A percentile compares a stretch with the other conserved stretches of the same genome.
phyloP scores from a whole-genome alignment of 2,797 vertebrate genomes.

The Etheostoma nigrum region DNA sequence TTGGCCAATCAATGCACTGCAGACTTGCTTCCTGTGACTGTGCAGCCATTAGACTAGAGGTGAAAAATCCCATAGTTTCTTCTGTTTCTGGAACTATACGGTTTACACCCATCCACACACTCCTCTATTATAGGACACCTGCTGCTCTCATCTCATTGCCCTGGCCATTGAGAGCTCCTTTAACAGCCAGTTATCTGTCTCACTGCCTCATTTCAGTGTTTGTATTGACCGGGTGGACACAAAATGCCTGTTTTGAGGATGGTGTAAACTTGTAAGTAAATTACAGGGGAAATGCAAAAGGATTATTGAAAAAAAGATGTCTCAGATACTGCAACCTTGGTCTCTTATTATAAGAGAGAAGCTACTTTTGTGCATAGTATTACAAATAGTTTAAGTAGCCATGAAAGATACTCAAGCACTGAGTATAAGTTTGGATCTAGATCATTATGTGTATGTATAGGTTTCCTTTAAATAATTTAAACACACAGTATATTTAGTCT shows the following conservation, averaged over 20 bases:
- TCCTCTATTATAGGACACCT: neutral
- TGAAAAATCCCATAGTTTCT: conserved; percentile 51
- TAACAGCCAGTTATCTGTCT: neutral
- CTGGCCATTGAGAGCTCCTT: neutral
- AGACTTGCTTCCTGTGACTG: conserved; percentile 78
- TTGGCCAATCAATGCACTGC: conserved; percentile 82
- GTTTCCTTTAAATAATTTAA: neutral
- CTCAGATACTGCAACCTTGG: neutral
- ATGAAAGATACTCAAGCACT: neutral
- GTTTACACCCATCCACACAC: neutral
- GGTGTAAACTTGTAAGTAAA: conserved; percentile 22
- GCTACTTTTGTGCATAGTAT: neutral
- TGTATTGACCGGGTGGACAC: conserved; percentile 14
- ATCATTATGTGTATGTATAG: neutral
- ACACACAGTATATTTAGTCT: neutral
- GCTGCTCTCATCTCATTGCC: neutral
- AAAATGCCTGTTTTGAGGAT: neutral
- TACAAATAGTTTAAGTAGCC: neutral
- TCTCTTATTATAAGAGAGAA: neutral
- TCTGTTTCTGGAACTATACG: conserved; percentile 38
- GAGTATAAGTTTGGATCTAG: neutral
- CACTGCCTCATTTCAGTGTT: neutral
- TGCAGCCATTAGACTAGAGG: conserved; percentile 67
- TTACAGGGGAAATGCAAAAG: neutral
- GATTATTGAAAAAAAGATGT: neutral